These are phyloP conservation scores for Cnemophilus loriae DNA, from an alignment of 2,113 vertebrate genomes.

Conservation along the genomic window DNA sequence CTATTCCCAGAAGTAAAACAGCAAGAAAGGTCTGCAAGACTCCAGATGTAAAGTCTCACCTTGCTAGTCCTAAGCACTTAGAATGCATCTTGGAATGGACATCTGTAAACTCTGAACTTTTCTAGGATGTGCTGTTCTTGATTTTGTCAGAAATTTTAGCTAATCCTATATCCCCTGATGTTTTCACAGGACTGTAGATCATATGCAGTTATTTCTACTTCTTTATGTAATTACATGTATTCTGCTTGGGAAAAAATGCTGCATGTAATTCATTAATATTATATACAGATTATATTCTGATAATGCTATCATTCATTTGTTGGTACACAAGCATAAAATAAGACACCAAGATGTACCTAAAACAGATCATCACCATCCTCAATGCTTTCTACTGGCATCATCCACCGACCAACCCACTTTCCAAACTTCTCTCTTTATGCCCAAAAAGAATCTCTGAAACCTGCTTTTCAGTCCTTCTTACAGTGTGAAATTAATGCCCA, in stretches of 20 bases:
- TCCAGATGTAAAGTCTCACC: background rate
- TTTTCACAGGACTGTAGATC: background rate
- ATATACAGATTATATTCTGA: background rate
- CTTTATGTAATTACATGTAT: background rate
- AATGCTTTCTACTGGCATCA: background rate
- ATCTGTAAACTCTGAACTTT: background rate
- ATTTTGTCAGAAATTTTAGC: background rate
- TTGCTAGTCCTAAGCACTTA: background rate
- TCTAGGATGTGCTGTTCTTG: background rate
- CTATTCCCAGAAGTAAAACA: background rate
- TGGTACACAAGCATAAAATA: background rate
- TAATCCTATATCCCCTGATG: background rate
- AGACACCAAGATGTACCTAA: background rate
- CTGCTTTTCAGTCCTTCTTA: background rate
- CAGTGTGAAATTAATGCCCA: background rate
- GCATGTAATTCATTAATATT: background rate
- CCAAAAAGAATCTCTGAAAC: background rate
- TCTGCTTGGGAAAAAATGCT: background rate
- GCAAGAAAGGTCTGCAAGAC: background rate
- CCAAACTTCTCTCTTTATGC: background rate
- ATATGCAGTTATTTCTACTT: background rate
- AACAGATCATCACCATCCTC: background rate
- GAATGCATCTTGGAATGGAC: background rate
- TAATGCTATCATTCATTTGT: background rate
- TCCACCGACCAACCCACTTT: background rate